Percentiles rank a stretch among this genome's conserved stretches.
Evolutionary conservation across 2,888 invertebrate species (phyloP).

Genomic region (Diaphora mendica): DNA sequence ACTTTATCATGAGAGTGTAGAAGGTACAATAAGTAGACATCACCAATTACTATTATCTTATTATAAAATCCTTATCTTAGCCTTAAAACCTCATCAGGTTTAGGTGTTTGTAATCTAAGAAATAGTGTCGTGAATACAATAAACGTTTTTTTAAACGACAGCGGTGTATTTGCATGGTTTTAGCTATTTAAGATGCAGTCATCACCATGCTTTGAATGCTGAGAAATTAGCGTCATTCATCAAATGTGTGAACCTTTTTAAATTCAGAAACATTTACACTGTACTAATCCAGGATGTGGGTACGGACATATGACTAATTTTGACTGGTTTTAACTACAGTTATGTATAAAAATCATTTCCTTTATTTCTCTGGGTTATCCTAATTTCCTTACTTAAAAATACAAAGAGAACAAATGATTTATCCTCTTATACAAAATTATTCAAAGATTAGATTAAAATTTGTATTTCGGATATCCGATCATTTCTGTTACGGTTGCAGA

Average conservation of each 20-base stretch:
- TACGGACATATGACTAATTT: neutral
- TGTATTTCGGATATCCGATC: neutral
- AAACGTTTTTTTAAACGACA: neutral
- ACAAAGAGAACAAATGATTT: neutral
- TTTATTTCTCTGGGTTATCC: neutral
- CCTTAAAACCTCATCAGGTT: neutral
- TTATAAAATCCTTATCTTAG: too few relatives aligned
- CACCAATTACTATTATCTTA: neutral
- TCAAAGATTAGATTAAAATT: neutral
- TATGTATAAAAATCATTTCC: neutral
- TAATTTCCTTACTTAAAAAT: neutral
- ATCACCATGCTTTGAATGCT: neutral
- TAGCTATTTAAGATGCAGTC: neutral
- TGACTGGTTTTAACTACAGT: neutral
- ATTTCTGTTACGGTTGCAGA: neutral
- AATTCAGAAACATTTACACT: too few relatives aligned
- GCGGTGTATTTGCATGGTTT: neutral
- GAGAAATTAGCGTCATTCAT: neutral
- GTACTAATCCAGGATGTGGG: too few relatives aligned
- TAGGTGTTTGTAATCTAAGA: neutral
- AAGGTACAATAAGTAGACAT: neutral
- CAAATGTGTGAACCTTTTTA: neutral
- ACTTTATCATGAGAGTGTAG: too few relatives aligned
- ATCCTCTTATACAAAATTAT: neutral
- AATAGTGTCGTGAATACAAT: neutral